These are phyloP conservation scores for Actinemys pallida DNA, from an alignment of 2,113 vertebrate species.

Conservation along the genomic window DNA sequence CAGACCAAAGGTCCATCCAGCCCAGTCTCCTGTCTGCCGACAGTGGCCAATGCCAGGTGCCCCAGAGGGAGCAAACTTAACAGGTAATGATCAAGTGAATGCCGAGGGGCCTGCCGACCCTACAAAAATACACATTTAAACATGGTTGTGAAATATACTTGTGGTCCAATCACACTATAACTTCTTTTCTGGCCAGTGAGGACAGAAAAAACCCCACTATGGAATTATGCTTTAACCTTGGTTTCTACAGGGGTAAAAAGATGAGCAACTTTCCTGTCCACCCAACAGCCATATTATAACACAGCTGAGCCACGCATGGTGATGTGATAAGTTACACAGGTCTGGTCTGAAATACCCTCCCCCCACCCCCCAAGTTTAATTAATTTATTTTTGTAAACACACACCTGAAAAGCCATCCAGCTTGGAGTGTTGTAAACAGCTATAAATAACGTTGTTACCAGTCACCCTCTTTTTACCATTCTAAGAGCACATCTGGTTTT, in stretches of 20 bases:
- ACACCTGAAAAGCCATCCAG: background rate
- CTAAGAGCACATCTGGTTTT: background rate
- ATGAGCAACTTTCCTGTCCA: background rate
- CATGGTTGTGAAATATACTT: fast-evolving
- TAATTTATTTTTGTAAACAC: background rate
- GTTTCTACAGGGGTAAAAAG: background rate
- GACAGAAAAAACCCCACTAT: no score
- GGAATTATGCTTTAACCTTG: background rate
- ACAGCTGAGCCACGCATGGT: background rate
- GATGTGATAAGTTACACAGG: background rate
- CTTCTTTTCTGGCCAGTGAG: background rate
- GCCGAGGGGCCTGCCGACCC: background rate
- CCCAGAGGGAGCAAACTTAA: no score
- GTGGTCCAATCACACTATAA: fast-evolving
- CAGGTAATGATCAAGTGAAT: no score
- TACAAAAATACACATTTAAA: background rate
- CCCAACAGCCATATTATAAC: background rate
- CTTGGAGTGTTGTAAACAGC: background rate
- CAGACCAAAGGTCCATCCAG: no score
- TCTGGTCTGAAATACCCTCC: background rate
- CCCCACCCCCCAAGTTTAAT: background rate
- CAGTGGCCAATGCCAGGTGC: no score
- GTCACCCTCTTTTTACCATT: background rate
- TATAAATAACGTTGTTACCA: background rate
- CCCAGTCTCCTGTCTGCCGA: no score